Percentiles rank a stretch among this genome's conserved stretches.
phyloP scores from a whole-genome alignment of 2,113 vertebrate species.

The Chaetura pelagica region DNA sequence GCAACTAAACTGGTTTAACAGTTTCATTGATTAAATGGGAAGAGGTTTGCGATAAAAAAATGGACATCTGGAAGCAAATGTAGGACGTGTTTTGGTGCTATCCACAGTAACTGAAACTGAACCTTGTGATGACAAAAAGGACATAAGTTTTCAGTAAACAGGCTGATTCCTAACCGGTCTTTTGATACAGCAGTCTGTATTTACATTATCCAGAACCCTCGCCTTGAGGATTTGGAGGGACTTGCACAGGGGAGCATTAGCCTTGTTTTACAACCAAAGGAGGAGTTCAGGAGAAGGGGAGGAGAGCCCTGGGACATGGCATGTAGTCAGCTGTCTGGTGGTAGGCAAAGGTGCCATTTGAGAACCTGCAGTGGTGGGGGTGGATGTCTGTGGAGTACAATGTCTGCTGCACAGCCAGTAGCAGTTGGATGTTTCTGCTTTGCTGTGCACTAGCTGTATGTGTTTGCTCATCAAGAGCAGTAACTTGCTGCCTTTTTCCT shows the following conservation, averaged over 20 bases:
- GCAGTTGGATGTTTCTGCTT: background rate
- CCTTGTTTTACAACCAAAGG: background rate
- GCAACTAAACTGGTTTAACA: background rate
- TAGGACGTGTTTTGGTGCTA: background rate
- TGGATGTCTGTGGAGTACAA: background rate
- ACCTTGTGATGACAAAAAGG: background rate
- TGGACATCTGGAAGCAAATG: background rate
- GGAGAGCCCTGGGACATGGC: background rate
- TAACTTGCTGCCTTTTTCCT: background rate
- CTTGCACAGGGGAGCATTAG: background rate
- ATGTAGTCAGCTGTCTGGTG: background rate
- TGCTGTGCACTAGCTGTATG: accelerated
- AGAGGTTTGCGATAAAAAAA: background rate
- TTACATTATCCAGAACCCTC: background rate
- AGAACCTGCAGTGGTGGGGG: background rate
- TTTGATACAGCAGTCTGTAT: background rate
- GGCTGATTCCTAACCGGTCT: background rate
- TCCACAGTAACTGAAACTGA: accelerated
- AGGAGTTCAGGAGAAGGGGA: background rate
- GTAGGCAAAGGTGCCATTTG: background rate
- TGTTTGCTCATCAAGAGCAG: background rate
- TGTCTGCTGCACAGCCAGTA: background rate
- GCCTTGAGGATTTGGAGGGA: background rate
- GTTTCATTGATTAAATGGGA: background rate
- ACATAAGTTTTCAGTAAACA: background rate